Base-by-base conservation (phyloP, 2,797 vertebrate species). In the Chiroxiphia lanceolata region DNA sequence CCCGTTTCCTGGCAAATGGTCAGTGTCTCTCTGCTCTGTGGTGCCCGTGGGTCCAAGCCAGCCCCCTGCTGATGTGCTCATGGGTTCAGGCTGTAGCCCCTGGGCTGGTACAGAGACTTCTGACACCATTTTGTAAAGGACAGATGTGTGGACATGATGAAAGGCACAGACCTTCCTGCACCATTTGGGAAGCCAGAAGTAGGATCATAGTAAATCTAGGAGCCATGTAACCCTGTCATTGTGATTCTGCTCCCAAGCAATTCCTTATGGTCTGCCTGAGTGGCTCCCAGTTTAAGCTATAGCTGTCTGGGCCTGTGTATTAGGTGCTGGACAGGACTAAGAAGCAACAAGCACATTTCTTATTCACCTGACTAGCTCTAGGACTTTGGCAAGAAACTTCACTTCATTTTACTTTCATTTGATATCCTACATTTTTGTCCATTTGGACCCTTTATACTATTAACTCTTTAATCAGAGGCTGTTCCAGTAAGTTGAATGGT, bases 31-130 rank as follows among this genome's bases (percentile, higher is more conserved):
- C 20, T 86, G 87, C 50, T 27, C 53, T 16, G 10, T 8, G 22
- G 9, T 14, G 11, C 31, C 31, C 0, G 0, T 0, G 53, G 38
- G 22, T 6, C 29, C 40, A 15, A 45, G 42, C 27, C n/a, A 70
- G 31, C 2, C 8, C 21, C 29, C 29, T 67, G 50, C 13, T 53
- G 51, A 19, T 31, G 51, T 31, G 51, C 29, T 31, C 51, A 31
- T 53, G 51, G 29, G 51, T 31, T 53, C 17, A 1, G 51, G 51
- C 10, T 53, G 51, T 18, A 53, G 51, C 27, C 16, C 27, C 29
- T 53, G 51, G 51, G 51, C 29, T 53, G 29, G 6, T 53, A 29
- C 17, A 19, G 51, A 53, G 51, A 19, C 17, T 31, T 53, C 51
- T 31, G 51, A 53, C 51, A 53, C 29, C 29, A 19, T 31, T 31